phyloP scores from a whole-genome alignment of 1,140 invertebrate genomes.

The Drosophila pseudoobscura region DNA sequence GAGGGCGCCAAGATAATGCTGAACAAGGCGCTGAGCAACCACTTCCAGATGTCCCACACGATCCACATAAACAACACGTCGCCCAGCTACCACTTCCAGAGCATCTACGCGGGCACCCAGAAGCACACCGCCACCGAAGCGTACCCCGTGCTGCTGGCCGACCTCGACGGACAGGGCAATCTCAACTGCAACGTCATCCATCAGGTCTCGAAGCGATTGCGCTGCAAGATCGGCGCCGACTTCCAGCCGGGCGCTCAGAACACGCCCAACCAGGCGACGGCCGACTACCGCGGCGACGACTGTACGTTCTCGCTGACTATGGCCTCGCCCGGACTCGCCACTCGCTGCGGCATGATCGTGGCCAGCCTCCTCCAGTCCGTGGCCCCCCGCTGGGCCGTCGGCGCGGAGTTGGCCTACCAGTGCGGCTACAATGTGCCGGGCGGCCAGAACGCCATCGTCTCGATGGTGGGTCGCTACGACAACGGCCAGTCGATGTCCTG shows the following conservation, averaged over 20 bases:
- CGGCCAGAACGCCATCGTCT: constrained; percentile 91
- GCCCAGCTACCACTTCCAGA: constrained; percentile 97
- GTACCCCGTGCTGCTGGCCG: constrained; percentile 97
- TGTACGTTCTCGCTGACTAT: constrained; percentile 95
- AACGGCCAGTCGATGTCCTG: constrained; percentile 85
- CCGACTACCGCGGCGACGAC: constrained; percentile 94
- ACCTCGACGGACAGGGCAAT: constrained; percentile 97
- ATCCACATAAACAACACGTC: constrained; percentile 92
- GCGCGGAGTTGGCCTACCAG: constrained; percentile 97
- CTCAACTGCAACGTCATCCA: constrained; percentile 98
- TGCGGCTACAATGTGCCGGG: constrained; percentile 93
- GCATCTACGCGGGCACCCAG: constrained; percentile 97
- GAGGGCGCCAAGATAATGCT: constrained; percentile 98
- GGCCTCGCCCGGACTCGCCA: constrained; percentile 94
- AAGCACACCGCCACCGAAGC: constrained; percentile 91
- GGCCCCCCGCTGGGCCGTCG: constrained; percentile 91
- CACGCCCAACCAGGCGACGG: constrained; percentile 90
- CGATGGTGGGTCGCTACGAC: constrained; percentile 90
- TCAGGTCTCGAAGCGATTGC: constrained; percentile 91
- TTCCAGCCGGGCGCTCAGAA: constrained; percentile 94
- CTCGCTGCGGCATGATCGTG: constrained; percentile 93
- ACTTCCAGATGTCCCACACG: constrained; percentile 98
- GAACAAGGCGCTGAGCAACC: constrained; percentile 97
- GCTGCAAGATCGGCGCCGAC: constrained; percentile 94
- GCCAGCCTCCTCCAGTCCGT: constrained; percentile 95